These are phyloP conservation scores for Syngnathus rostellatus DNA, from an alignment of 2,797 vertebrate genomes.

Conservation along the genomic window DNA sequence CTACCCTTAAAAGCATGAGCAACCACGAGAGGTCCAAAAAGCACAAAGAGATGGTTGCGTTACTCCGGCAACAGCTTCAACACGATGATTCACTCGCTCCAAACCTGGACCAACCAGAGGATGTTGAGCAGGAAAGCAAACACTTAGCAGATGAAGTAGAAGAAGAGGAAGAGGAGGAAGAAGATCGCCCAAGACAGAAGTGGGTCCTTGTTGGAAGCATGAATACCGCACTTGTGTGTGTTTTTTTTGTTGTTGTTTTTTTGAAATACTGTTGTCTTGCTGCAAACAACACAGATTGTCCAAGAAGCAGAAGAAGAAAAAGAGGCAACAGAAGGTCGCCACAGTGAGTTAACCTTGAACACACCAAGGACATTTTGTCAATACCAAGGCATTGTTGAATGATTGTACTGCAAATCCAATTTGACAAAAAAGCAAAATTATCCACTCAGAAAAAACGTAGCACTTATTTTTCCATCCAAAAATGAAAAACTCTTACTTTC, in stretches of 20 bases:
- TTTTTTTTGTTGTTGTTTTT: not conserved
- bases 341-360: slow-evolving; percentile 57
- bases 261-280: not conserved
- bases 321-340: slow-evolving; percentile 72
- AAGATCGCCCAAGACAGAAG: slow-evolving; percentile 75
- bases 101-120: slow-evolving; percentile 48
- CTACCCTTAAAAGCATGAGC: slow-evolving; percentile 71
- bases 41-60: slow-evolving; percentile 85
- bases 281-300: slow-evolving; percentile 68
- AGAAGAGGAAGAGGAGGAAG: slow-evolving; percentile 61
- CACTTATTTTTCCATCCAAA: too few relatives aligned
- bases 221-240: not conserved
- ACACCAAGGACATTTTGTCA: not conserved
- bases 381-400: not conserved
- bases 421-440: too few relatives aligned
- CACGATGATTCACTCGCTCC: slow-evolving; percentile 66
- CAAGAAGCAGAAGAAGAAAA: slow-evolving; percentile 91
- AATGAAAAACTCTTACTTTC: too few relatives aligned
- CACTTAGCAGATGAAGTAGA: slow-evolving; percentile 54
- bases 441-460: too few relatives aligned
- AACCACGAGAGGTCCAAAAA: slow-evolving; percentile 97
- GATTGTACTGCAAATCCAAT: too few relatives aligned
- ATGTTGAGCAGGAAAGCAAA: slow-evolving; percentile 36
- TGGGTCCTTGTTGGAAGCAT: slow-evolving; percentile 36
- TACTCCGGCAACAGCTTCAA: slow-evolving; percentile 84